A percentile compares a stretch with the other conserved stretches of the same genome.
Conservation (phyloP, 2,888 invertebrate species). For the Pocota personata region DNA sequence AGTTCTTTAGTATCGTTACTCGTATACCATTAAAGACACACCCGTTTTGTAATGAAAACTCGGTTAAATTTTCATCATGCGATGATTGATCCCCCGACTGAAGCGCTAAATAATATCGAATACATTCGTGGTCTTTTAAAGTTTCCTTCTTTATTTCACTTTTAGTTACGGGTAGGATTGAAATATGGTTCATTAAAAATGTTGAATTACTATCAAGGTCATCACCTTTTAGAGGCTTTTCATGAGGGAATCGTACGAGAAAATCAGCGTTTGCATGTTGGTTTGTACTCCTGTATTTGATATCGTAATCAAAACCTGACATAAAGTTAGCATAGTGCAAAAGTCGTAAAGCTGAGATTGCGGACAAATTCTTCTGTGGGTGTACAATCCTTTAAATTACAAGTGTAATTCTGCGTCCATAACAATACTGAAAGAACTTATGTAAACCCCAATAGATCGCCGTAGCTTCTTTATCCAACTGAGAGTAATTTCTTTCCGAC, state of each 20-base stretch:
- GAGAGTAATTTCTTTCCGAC: slow-evolving; percentile 65
- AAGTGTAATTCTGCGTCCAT: slow-evolving; percentile 40
- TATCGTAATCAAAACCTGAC: slow-evolving; percentile 66
- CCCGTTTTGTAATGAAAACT: slow-evolving; percentile 20
- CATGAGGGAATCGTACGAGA: not conserved
- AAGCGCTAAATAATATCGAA: slow-evolving; percentile 21
- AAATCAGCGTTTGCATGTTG: slow-evolving; percentile 49
- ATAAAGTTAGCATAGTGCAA: slow-evolving; percentile 63
- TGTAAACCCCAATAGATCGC: slow-evolving; percentile 59
- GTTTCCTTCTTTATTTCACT: slow-evolving; percentile 11
- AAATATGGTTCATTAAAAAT: not conserved
- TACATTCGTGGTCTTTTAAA: slow-evolving; percentile 13
- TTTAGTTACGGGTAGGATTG: not conserved
- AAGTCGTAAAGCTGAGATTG: slow-evolving; percentile 46
- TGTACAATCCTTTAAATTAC: slow-evolving; percentile 57
- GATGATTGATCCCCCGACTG: not conserved
- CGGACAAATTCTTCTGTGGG: slow-evolving; percentile 51
- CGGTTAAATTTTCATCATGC: slow-evolving; percentile 1
- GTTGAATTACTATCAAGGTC: no score
- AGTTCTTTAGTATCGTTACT: no score
- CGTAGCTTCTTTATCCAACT: slow-evolving; percentile 64
- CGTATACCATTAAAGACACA: no score
- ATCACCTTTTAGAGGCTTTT: slow-evolving; percentile 5
- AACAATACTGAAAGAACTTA: slow-evolving; percentile 58
- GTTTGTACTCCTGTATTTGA: slow-evolving; percentile 60